Conservation (phyloP, 1,140 invertebrate species). For the Maconellicoccus hirsutus region DNA sequence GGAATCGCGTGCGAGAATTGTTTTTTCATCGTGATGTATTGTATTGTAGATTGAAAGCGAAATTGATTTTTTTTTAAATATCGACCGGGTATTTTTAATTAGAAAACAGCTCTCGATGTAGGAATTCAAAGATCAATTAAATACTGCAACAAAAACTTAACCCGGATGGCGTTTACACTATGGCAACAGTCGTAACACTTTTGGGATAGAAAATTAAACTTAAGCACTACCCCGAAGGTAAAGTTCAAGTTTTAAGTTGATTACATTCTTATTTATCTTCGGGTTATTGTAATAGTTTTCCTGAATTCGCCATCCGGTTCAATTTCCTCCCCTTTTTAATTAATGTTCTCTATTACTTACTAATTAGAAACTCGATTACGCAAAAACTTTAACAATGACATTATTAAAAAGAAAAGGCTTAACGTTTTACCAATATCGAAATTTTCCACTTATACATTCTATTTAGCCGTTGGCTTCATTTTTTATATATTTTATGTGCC, state of each 20-base stretch:
- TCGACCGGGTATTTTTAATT: neutral
- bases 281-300: neutral
- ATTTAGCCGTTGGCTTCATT: no score
- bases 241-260: conserved; percentile 9
- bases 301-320: neutral
- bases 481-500: no score
- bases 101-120: neutral
- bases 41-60: neutral
- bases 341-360: conserved; percentile 1
- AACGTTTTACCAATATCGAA: neutral
- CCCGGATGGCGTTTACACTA: neutral
- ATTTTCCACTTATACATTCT: no score
- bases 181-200: neutral
- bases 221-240: conserved; percentile 7
- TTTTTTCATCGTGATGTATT: neutral
- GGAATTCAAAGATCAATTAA: conserved; percentile 5
- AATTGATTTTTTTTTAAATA: neutral
- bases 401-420: neutral
- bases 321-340: neutral
- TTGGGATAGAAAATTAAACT: conserved; percentile 4
- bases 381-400: neutral
- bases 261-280: conserved; percentile 9
- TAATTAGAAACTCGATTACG: conserved; percentile 9
- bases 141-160: neutral
- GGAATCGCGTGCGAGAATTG: neutral